phyloP scores from a whole-genome alignment of 2,113 vertebrate genomes.

The human region DNA sequence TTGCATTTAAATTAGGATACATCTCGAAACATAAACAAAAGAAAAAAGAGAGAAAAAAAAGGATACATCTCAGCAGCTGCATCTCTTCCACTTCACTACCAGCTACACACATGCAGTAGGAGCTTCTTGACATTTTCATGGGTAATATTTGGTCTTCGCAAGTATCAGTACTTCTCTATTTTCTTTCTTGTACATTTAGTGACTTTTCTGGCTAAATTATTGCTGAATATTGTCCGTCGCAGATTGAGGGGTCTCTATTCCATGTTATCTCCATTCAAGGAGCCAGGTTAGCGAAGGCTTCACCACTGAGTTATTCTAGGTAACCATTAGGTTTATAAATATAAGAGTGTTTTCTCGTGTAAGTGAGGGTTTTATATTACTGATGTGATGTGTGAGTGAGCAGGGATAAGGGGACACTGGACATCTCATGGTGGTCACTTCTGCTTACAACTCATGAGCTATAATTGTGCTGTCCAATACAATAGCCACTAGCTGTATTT shows the following conservation, averaged over 20 bases:
- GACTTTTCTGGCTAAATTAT: background rate
- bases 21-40: background rate
- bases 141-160: background rate
- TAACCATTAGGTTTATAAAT: background rate
- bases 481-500: background rate
- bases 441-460: background rate
- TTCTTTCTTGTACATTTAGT: constrained; percentile 12
- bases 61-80: background rate
- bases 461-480: background rate
- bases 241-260: background rate
- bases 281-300: background rate
- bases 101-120: background rate
- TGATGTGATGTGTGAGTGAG: too few species aligned
- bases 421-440: background rate
- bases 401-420: background rate
- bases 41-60: background rate
- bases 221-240: background rate
- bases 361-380: too few species aligned
- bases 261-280: background rate
- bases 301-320: background rate
- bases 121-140: constrained; percentile 6
- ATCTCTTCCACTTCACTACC: background rate
- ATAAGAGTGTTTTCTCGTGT: too few species aligned
- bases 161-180: background rate
- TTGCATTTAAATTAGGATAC: background rate